Evolutionary conservation across 2,113 vertebrate genomes (phyloP).

Genomic region (Brachirus orientalis): DNA sequence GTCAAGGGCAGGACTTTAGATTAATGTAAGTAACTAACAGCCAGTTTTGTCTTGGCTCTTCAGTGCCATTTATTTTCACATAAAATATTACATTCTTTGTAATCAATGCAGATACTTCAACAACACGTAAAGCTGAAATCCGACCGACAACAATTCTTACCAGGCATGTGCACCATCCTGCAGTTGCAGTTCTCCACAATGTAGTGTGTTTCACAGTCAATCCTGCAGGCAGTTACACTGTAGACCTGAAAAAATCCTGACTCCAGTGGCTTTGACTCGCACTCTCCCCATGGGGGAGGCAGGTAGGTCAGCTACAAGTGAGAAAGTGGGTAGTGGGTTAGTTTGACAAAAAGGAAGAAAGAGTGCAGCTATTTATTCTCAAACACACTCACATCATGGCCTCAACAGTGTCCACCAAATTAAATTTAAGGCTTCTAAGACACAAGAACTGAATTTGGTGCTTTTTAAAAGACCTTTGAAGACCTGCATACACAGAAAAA

Average conservation of each 20-base stretch:
- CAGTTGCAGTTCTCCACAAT: slow-evolving; percentile 99
- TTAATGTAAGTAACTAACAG: slow-evolving; percentile 5
- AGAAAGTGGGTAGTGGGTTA: slow-evolving; percentile 35
- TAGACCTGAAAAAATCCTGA: slow-evolving; percentile 96
- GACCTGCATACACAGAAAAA: neutral
- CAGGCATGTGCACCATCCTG: slow-evolving; percentile 99
- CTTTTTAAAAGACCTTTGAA: neutral
- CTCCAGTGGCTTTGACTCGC: slow-evolving; percentile 90
- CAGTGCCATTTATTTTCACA: slow-evolving; percentile 14
- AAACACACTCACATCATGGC: neutral
- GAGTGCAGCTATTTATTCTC: neutral
- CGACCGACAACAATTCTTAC: slow-evolving; percentile 62
- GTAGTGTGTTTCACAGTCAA: slow-evolving; percentile 98
- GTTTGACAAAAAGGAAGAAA: neutral
- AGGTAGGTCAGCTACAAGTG: slow-evolving; percentile 91
- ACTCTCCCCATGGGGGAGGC: slow-evolving; percentile 97
- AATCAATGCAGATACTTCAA: neutral
- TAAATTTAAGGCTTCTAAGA: neutral
- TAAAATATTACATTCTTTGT: too few species aligned
- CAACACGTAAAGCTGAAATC: neutral
- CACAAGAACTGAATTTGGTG: neutral
- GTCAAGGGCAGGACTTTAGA: neutral
- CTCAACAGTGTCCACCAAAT: neutral
- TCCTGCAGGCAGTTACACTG: slow-evolving; percentile 96
- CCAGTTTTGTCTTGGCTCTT: slow-evolving; percentile 33